Base-by-base conservation (phyloP, 1,140 invertebrate genomes). In the Gonioctena quinquepunctata region DNA sequence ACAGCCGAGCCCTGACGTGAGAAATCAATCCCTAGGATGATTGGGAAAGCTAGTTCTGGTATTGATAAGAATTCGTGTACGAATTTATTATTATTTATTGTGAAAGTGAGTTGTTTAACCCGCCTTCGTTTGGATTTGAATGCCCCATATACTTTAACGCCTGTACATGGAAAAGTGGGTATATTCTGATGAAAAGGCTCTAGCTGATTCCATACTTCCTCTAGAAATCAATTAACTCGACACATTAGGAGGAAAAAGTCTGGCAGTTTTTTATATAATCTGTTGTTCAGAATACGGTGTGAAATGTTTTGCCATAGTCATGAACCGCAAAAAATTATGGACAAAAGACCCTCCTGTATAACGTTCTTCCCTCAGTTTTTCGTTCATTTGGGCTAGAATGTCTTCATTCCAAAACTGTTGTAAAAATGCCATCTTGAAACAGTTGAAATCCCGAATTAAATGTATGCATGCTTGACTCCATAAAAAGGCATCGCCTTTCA, bases 71-170 rank as follows among this genome's bases (percentile, higher is more conserved):
- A n/a, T n/a, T n/a, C n/a, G n/a, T n/a, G n/a, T n/a, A n/a, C n/a
- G n/a, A n/a, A n/a, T n/a, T n/a, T n/a, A n/a, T n/a, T n/a, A n/a
- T n/a, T n/a, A n/a, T n/a, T n/a, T n/a, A n/a, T n/a, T n/a, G n/a
- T n/a, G n/a, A n/a, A n/a, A n/a, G n/a, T n/a, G n/a, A n/a, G n/a
- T n/a, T n/a, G n/a, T n/a, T n/a, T n/a, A n/a, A n/a, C n/a, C n/a
- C n/a, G n/a, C n/a, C n/a, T n/a, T n/a, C n/a, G n/a, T 62, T 62
- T 62, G 18, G 28, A 8, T 48, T 62, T 62, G 27, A 62, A 33
- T 5, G 25, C 60, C 5, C 27, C 22, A 27, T 2, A 11, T 5
- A 62, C 33, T 62, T 27, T 26, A 19, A 62, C 23, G 2, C 60
- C 60, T n/a, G 27, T 62, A 62, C 60, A 62, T 28, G 26, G 26